phyloP scores from a whole-genome alignment of 2,888 invertebrate genomes.

The Kryphioiulus occultus region DNA sequence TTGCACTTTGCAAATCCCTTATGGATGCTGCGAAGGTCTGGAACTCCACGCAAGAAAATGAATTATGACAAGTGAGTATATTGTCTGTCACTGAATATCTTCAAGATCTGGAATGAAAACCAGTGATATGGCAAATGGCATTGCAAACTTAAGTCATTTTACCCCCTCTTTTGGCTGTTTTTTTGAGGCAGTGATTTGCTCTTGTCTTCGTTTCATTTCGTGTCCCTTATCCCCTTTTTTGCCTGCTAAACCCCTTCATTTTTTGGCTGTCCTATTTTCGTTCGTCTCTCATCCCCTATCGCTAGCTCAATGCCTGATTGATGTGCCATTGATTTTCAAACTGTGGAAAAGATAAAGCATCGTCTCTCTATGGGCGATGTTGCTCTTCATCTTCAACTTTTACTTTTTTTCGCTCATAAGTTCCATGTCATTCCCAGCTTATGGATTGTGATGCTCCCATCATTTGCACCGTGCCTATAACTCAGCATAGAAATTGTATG shows the following conservation, averaged over 20 bases:
- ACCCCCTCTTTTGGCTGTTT: neutral
- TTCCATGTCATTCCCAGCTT: neutral
- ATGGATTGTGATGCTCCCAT: neutral
- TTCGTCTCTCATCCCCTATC: conserved; percentile 1
- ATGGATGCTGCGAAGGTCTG: neutral
- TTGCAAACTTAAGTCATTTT: conserved; percentile 4
- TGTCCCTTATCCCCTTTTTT: neutral
- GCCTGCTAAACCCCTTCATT: neutral
- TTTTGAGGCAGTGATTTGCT: conserved; percentile 1
- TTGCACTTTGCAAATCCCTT: neutral
- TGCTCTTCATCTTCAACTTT: neutral
- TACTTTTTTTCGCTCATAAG: neutral
- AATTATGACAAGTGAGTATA: conserved; percentile 41
- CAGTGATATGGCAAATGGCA: conserved; percentile 6
- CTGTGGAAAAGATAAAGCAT: conserved; percentile 40
- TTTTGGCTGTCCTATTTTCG: conserved; percentile 24
- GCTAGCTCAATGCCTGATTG: conserved; percentile 27
- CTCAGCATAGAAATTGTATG: neutral
- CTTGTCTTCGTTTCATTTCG: conserved; percentile 4
- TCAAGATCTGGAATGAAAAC: neutral
- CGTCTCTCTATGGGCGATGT: neutral
- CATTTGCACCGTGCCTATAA: neutral
- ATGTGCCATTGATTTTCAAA: conserved; percentile 45
- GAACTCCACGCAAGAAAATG: neutral
- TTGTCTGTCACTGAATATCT: conserved; percentile 15